Conservation (phyloP, 2,113 vertebrate species). For the Gracilinanus agilis region DNA sequence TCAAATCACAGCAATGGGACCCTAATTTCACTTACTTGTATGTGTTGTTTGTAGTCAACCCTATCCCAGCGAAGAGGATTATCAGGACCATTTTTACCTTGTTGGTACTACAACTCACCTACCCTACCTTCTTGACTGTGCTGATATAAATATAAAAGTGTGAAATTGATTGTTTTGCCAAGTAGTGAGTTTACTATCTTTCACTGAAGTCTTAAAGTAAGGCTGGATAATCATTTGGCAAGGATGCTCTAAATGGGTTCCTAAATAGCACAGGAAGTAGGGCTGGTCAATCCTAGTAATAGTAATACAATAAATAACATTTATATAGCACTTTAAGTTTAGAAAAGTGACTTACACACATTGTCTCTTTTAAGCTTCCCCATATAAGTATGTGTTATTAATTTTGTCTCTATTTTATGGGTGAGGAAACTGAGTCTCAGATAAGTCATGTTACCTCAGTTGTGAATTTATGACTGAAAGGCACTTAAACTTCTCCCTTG, state of each 20-base stretch:
- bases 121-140: background rate
- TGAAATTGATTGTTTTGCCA: background rate
- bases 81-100: background rate
- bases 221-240: background rate
- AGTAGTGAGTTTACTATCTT: background rate
- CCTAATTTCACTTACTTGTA: background rate
- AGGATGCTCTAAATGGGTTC: background rate
- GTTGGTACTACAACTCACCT: background rate
- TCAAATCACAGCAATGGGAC: background rate
- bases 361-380: background rate
- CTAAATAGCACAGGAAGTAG: background rate
- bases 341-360: background rate
- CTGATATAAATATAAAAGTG: background rate
- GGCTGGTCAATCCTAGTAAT: background rate
- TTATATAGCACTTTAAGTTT: background rate
- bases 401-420: background rate
- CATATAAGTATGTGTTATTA: background rate
- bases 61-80: background rate
- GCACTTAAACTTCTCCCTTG: slow-evolving; percentile 16
- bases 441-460: background rate
- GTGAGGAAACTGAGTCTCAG: background rate
- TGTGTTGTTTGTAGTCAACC: background rate
- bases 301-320: background rate
- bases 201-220: background rate
- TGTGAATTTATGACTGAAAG: slow-evolving; percentile 31